Evolutionary conservation across 64 coral and sea anemone genomes (phyloP).

Genomic region (Pocillopora verrucosa): DNA sequence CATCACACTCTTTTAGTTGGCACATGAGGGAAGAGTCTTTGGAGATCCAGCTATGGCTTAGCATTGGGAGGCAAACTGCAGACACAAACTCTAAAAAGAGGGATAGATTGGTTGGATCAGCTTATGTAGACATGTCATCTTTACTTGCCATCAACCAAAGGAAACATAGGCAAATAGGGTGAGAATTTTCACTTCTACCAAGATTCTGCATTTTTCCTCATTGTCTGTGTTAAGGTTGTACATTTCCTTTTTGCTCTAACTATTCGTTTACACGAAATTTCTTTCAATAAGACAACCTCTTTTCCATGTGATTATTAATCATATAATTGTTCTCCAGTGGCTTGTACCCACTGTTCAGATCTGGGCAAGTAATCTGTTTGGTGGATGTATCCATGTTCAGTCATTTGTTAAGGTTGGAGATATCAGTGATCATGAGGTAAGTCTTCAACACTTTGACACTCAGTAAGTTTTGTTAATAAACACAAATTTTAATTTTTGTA

Average conservation of each 20-base stretch:
- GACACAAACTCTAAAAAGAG: constrained; percentile 53
- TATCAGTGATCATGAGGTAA: constrained; percentile 12
- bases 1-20: constrained; percentile 70
- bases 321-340: constrained; percentile 56
- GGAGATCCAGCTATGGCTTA: constrained; percentile 92
- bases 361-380: constrained; percentile 69
- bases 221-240: too few species aligned
- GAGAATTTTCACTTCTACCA: neutral
- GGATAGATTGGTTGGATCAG: constrained; percentile 89
- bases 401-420: constrained; percentile 18
- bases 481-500: neutral
- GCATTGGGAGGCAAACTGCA: constrained; percentile 7
- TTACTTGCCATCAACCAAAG: constrained; percentile 20
- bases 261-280: too few species aligned
- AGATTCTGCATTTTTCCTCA: too few species aligned
- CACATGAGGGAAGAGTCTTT: constrained; percentile 87
- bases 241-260: neutral
- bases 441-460: too few species aligned
- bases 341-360: constrained; percentile 75
- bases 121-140: constrained; percentile 83
- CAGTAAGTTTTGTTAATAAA: neutral
- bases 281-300: too few species aligned
- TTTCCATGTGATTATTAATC: too few species aligned
- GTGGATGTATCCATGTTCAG: constrained; percentile 79
- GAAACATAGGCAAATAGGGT: neutral